Evolutionary conservation across 37 sponge, comb jelly and placozoan genomes (phyloP), one percentile per base, ranked within the genome.

Genomic region (Theonella swinhoei): DNA sequence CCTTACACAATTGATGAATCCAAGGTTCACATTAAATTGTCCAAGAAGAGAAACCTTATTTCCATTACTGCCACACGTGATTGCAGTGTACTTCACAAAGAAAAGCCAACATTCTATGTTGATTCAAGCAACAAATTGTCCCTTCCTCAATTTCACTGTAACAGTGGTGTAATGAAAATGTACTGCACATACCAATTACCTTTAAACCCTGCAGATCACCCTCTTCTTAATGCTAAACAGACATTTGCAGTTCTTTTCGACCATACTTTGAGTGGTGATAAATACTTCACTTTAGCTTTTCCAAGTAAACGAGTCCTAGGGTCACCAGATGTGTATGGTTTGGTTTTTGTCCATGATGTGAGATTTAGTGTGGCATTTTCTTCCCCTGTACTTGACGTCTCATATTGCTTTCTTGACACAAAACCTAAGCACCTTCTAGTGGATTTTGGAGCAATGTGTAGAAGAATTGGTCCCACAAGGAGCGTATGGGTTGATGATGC

Each of bases 351-450:
- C 23, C 69, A 80, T n/a, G 40, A 65, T 29, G 34, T 17, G 26
- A 8, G 30, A 25, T 68, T 80, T 68, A 67, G 68, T 47, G 4
- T 33, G 4, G 68, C 42, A 2, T 36, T 38, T 41, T 38, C 1
- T 1, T 64, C 80, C 1, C 80, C 80, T 60, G 80, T 70, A 11
- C 24, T 80, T 42, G 80, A 80, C 68, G 26, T 80, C 7, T 30
- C 60, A 20, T 80, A 64, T 19, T 80, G 69, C 34, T 58, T 58
- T 33, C 58, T 47, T 24, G 62, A 75, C 7, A 30, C 62, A 58
- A 75, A 32, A 31, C 60, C 4, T 59, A 43, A 34, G 31, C 22
- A n/a, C 2, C 1, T 2, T 26, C 29, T 7, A 36, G 24, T 11
- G 14, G 43, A 23, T 0, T n/a, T 31, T 14, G 47, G n/a, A n/a